Percentiles rank a stretch among this genome's conserved stretches.
phyloP scores from a whole-genome alignment of 2,888 invertebrate genomes.

The Limenitis camilla region DNA sequence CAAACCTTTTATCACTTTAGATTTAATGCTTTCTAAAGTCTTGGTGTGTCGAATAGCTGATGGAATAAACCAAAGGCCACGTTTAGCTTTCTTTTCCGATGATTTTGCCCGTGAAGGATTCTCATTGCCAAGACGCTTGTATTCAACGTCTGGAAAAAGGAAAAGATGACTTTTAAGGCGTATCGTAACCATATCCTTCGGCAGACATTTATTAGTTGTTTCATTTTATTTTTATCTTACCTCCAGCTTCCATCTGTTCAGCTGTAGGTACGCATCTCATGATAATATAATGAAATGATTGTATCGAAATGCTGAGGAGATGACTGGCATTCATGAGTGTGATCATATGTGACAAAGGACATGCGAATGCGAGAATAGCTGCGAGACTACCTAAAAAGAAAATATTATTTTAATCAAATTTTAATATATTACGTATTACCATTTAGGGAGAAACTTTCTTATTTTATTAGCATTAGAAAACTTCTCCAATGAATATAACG shows the following conservation, averaged over 20 bases:
- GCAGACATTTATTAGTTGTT: background rate
- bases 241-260: slow-evolving; percentile 68
- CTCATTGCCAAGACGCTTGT: slow-evolving; percentile 61
- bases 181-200: background rate
- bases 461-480: too few species aligned
- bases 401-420: background rate
- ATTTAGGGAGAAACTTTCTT: background rate
- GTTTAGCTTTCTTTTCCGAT: slow-evolving; percentile 48
- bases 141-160: slow-evolving; percentile 58
- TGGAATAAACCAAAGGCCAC: slow-evolving; percentile 70
- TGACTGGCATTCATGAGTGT: slow-evolving; percentile 75
- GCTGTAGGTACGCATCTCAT: slow-evolving; percentile 74
- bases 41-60: slow-evolving; percentile 67
- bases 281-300: slow-evolving; percentile 65
- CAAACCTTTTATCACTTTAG: slow-evolving; percentile 63
- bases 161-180: background rate
- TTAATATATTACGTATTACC: background rate
- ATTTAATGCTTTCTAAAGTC: slow-evolving; percentile 67
- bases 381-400: slow-evolving; percentile 73
- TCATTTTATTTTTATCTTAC: slow-evolving; percentile 33
- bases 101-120: slow-evolving; percentile 43
- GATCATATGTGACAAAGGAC: slow-evolving; percentile 76
- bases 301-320: slow-evolving; percentile 64
- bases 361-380: slow-evolving; percentile 77
- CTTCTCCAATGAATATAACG: background rate